Conservation (phyloP, 1,140 invertebrate species). For the Conus betulinus region DNA sequence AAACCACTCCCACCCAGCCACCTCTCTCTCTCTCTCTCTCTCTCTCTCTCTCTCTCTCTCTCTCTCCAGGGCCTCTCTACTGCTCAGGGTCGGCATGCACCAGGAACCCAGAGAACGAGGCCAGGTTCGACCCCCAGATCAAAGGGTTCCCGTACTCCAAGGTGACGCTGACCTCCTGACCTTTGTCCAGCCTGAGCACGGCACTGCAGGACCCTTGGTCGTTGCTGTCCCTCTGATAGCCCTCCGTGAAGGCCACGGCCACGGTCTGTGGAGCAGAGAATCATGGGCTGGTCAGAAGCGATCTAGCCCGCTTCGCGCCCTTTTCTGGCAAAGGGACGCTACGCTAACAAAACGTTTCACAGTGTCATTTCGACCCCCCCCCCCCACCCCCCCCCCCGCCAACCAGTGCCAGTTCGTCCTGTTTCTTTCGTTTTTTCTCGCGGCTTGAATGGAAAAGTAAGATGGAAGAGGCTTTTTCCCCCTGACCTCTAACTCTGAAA, state of each 20-base stretch:
- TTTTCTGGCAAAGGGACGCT: background rate
- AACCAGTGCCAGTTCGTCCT: too few relatives aligned
- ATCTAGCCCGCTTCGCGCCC: background rate
- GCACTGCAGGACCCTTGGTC: background rate
- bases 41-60: too few relatives aligned
- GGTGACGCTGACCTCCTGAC: background rate
- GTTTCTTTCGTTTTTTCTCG: too few relatives aligned
- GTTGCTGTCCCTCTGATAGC: background rate
- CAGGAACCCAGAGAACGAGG: background rate
- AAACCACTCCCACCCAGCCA: too few relatives aligned
- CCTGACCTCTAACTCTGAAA: too few relatives aligned
- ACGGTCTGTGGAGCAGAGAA: background rate
- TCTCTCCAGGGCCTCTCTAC: too few relatives aligned
- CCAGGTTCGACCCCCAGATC: background rate
- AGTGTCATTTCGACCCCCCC: too few relatives aligned
- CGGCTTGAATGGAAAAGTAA: too few relatives aligned
- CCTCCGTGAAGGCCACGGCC: background rate
- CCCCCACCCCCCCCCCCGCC: too few relatives aligned
- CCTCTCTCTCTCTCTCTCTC: too few relatives aligned
- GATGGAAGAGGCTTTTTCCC: too few relatives aligned
- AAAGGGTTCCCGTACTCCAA: background rate
- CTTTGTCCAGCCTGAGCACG: background rate
- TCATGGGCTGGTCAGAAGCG: background rate
- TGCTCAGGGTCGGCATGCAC: conserved; percentile 32
- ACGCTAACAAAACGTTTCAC: too few relatives aligned